phyloP scores from a whole-genome alignment of 2,113 vertebrate species.

The Sebastes fasciatus region DNA sequence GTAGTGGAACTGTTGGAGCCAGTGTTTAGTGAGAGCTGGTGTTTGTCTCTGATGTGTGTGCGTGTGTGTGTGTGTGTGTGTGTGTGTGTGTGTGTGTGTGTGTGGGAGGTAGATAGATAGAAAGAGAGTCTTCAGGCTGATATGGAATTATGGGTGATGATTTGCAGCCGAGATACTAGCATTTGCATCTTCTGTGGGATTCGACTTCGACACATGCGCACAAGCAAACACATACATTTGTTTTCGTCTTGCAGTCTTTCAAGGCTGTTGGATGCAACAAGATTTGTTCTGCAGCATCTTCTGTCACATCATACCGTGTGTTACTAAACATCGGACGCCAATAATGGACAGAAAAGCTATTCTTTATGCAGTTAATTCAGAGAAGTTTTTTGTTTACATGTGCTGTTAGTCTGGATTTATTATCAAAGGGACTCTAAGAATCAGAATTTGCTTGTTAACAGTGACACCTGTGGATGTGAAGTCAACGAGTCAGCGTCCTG shows the following conservation, averaged over 20 bases:
- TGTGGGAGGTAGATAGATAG: slow-evolving; percentile 21
- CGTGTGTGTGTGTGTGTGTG: slow-evolving; percentile 16
- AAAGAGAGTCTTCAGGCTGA: slow-evolving; percentile 30
- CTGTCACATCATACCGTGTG: not conserved
- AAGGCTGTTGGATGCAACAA: slow-evolving; percentile 20
- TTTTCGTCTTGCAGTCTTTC: slow-evolving; percentile 23
- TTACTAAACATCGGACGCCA: not conserved
- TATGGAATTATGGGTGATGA: slow-evolving; percentile 60
- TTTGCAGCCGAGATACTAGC: slow-evolving; percentile 48
- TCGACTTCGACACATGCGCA: not conserved
- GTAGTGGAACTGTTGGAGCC: slow-evolving; percentile 59
- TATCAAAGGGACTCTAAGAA: not conserved
- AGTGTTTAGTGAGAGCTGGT: slow-evolving; percentile 45
- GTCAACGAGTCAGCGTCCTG: no score
- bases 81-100: slow-evolving; percentile 15
- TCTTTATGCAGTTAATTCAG: not conserved
- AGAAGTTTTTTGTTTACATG: not conserved
- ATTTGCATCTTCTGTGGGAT: slow-evolving; percentile 52
- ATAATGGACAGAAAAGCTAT: not conserved
- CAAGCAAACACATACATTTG: slow-evolving; percentile 22
- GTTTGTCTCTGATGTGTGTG: slow-evolving; percentile 21
- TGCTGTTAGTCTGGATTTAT: not conserved
- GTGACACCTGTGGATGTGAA: no score
- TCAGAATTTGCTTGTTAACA: no score
- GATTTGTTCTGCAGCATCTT: slow-evolving; percentile 18